Base-by-base conservation (phyloP, 2,113 vertebrate species). In the Pangasianodon hypophthalmus region DNA sequence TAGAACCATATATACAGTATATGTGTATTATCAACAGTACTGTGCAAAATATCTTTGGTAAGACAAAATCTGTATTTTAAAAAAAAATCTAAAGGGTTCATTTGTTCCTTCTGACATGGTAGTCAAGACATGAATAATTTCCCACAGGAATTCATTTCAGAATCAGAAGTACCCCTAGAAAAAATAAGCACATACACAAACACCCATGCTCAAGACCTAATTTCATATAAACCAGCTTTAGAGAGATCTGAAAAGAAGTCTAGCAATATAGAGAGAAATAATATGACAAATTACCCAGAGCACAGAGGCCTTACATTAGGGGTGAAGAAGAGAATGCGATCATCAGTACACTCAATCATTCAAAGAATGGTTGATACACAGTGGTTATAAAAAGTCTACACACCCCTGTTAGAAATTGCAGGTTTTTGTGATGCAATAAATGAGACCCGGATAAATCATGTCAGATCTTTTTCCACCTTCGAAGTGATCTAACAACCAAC, bases 201-300 rank as follows among this genome's bases (percentile, higher is more conserved):
- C 41, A 85, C 58, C 64, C 41, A 85, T 2, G 46, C 82, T 11
- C 32, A 58, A 50, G 18, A 60, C 52, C 32, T 60, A 5, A 85
- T 62, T 37, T 84, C 83, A 41, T 26, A 44, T 84, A 29, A 84
- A 62, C 6, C 44, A 79, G 75, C 75, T 79, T 50, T 79, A 79
- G 46, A 26, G 44, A 24, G 75, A 79, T 29, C 58, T 29, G 1
- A 62, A 64, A 50, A 48, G 24, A 79, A 29, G 4, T 62, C 16
- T 46, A 26, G 24, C 58, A 84, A 62, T 44, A 26, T 24, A 46
- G 56, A 21, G 1, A 44, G 6, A 62, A 44, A 62, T 46, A 24
- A 37, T 21, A 24, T 37, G 52, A 83, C 24, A 41, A 41, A 60
- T 6, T 21, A 21, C 75, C 75, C 50, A 46, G 24, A 50, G 75